A percentile compares a stretch with the other conserved stretches of the same genome.
Evolutionary conservation across 1,140 invertebrate species (phyloP).

Genomic region (Hermetia illucens): DNA sequence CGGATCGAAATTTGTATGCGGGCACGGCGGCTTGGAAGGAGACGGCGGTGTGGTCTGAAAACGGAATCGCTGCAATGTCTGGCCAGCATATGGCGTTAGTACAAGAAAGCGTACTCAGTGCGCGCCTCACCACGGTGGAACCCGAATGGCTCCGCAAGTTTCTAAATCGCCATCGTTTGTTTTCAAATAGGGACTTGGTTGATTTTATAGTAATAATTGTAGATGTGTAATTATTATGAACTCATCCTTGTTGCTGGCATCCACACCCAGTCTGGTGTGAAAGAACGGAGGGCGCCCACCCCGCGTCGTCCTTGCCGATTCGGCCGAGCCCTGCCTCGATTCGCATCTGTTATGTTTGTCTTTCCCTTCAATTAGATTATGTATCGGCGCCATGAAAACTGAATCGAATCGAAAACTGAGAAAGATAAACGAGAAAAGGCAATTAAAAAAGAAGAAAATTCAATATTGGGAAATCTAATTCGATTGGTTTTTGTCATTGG

Average conservation of each 20-base stretch:
- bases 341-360: background rate
- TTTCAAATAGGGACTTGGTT: no score
- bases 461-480: conserved; percentile 5
- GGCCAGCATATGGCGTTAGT: background rate
- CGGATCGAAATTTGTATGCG: background rate
- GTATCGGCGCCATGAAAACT: background rate
- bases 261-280: conserved; percentile 5
- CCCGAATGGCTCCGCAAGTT: background rate
- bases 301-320: no score
- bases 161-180: no score
- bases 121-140: background rate
- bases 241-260: background rate
- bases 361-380: background rate
- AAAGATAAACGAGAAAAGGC: no score
- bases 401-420: background rate
- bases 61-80: background rate
- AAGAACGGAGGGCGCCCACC: conserved; percentile 3
- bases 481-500: no score
- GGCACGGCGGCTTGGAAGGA: background rate
- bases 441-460: conserved; percentile 6
- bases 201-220: no score
- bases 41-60: background rate
- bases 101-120: background rate
- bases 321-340: background rate
- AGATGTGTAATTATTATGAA: background rate